Conservation (phyloP, 2,888 invertebrate species). For the Macropis europaea region DNA sequence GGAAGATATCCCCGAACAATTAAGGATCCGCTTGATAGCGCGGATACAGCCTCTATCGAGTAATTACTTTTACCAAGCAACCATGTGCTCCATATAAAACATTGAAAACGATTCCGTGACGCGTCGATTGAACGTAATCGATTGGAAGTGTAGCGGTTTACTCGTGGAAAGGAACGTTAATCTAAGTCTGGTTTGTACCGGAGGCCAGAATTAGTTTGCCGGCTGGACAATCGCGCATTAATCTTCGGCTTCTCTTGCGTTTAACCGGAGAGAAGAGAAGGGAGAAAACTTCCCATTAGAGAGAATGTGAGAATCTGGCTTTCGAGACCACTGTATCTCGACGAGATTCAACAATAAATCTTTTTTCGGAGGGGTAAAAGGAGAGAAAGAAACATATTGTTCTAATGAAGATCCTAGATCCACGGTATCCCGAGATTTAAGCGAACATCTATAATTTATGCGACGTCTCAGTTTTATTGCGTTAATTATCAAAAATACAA, state of each 20-base stretch:
- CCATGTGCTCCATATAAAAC: neutral
- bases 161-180: slow-evolving; percentile 19
- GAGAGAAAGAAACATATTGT: neutral
- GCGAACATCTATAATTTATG: no score
- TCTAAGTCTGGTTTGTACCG: slow-evolving; percentile 7
- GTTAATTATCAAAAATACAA: no score
- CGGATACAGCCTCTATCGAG: neutral
- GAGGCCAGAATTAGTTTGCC: slow-evolving; percentile 38
- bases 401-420: neutral
- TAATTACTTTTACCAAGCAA: neutral
- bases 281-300: slow-evolving; percentile 32
- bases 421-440: no score
- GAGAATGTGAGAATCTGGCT: slow-evolving; percentile 53
- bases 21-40: no score
- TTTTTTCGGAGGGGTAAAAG: neutral
- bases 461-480: no score
- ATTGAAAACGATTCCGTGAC: neutral
- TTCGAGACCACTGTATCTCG: slow-evolving; percentile 25
- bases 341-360: slow-evolving; percentile 55
- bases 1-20: no score
- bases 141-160: slow-evolving; percentile 24
- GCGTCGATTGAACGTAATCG: neutral
- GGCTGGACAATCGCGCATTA: slow-evolving; percentile 64
- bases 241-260: slow-evolving; percentile 50
- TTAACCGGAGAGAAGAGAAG: neutral